Evolutionary conservation across 53 echinoderm and acorn worm species (phyloP).

Genomic region (Echinarachnius parma): DNA sequence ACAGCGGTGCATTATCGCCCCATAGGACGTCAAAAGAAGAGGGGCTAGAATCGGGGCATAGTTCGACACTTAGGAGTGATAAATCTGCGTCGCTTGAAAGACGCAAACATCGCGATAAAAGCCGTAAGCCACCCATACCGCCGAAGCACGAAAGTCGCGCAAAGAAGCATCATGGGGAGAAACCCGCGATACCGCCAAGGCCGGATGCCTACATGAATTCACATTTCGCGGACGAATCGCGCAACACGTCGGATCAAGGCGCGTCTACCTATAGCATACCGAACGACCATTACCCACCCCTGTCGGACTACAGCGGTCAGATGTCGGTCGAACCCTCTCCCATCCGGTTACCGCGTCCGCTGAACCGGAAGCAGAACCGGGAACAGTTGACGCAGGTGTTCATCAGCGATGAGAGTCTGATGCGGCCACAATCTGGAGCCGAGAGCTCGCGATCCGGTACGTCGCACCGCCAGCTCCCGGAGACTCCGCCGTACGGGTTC

Average conservation of each 20-base stretch:
- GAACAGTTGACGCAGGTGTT: constrained; percentile 79
- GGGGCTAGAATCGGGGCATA: constrained; percentile 27
- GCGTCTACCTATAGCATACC: constrained; percentile 26
- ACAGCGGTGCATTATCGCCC: constrained; percentile 36
- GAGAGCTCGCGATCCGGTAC: constrained; percentile 74
- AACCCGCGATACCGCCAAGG: constrained; percentile 23
- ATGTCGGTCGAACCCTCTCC: constrained; percentile 65
- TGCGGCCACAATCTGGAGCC: constrained; percentile 56
- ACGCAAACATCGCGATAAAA: constrained; percentile 21
- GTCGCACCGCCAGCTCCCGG: constrained; percentile 63
- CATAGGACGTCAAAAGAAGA: constrained; percentile 36
- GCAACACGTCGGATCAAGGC: constrained; percentile 11
- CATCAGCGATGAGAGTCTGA: constrained; percentile 90
- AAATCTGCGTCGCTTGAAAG: constrained; percentile 35
- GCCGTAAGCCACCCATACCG: constrained; percentile 32
- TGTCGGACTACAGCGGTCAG: constrained; percentile 45
- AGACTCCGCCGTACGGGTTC: constrained; percentile 72
- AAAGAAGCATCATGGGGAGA: constrained; percentile 20
- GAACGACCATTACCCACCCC: constrained; percentile 19
- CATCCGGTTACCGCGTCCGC: constrained; percentile 62
- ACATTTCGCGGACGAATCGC: neutral
- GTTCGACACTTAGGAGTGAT: constrained; percentile 26
- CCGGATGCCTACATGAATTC: constrained; percentile 13
- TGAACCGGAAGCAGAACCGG: constrained; percentile 71
- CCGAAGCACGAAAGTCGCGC: constrained; percentile 17